These are phyloP conservation scores for Drosophila malerkotliana DNA, from an alignment of 1,140 invertebrate genomes.

Conservation along the genomic window DNA sequence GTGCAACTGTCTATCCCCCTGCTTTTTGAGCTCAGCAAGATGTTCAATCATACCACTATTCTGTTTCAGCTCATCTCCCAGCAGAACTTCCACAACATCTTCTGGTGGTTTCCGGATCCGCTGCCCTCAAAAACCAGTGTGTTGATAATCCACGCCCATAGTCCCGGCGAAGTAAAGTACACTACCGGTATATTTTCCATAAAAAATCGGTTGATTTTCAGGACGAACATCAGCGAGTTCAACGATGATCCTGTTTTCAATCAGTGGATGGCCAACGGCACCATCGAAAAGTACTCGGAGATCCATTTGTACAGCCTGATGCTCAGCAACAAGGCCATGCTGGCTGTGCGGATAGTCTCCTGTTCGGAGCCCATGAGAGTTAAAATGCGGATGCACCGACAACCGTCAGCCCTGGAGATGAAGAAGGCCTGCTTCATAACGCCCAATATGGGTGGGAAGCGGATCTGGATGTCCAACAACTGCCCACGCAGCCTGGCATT, in stretches of 20 bases:
- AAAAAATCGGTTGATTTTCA: conserved; percentile 1
- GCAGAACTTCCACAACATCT: conserved; percentile 13
- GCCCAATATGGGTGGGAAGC: conserved; percentile 18
- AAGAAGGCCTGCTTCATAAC: not conserved
- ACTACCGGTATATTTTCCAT: not conserved
- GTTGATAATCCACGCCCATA: conserved; percentile 15
- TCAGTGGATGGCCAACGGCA: conserved; percentile 19
- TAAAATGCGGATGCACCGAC: conserved; percentile 10
- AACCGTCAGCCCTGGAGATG: not conserved
- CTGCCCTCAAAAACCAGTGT: conserved; percentile 22
- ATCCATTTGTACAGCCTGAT: conserved; percentile 21
- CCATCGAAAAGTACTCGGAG: not conserved
- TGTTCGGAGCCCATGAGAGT: conserved; percentile 15
- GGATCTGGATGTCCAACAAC: conserved; percentile 29
- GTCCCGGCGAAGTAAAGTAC: not conserved
- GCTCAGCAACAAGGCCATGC: conserved; percentile 4
- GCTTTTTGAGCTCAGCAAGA: not conserved
- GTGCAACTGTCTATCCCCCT: not conserved
- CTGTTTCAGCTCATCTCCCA: conserved; percentile 44
- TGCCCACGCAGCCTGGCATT: conserved; percentile 9
- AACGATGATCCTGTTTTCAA: not conserved
- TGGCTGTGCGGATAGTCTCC: conserved; percentile 22
- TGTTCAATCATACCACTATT: not conserved
- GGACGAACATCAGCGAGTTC: conserved; percentile 15
- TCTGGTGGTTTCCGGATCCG: conserved; percentile 37